Conservation (phyloP, 2,888 invertebrate species). For the Coremacera marginata region DNA sequence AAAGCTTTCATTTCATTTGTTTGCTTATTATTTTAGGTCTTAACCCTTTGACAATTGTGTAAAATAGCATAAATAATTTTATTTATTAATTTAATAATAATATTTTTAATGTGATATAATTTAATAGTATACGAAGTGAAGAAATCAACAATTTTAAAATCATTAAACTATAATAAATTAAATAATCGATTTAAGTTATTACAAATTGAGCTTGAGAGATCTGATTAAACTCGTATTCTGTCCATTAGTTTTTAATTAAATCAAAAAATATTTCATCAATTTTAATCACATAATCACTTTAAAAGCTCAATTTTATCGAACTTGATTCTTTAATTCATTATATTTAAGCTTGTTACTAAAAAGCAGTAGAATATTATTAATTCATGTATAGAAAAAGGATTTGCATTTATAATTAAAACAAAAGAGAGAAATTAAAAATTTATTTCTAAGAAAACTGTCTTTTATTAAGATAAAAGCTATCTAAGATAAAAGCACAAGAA, state of each 20-base stretch:
- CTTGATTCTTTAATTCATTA: too few relatives aligned
- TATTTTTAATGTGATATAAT: slow-evolving; percentile 63
- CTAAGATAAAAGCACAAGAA: too few relatives aligned
- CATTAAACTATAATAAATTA: background rate
- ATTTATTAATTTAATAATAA: slow-evolving; percentile 27
- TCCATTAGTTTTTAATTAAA: slow-evolving; percentile 5
- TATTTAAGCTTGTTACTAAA: background rate
- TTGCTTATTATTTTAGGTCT: background rate
- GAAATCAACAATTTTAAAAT: background rate
- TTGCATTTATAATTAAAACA: slow-evolving; percentile 12
- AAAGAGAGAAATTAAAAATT: background rate
- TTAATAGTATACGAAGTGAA: slow-evolving; percentile 52
- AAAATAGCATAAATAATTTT: slow-evolving; percentile 17
- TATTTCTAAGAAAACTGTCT: too few relatives aligned
- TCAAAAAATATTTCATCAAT: background rate
- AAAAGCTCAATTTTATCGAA: too few relatives aligned
- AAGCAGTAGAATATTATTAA: background rate
- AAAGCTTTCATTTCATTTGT: background rate
- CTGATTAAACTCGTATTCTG: background rate
- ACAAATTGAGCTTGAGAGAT: background rate
- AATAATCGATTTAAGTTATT: background rate
- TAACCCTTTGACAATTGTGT: slow-evolving; percentile 20
- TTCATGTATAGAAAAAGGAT: background rate
- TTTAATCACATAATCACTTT: background rate
- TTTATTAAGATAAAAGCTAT: too few relatives aligned